These are phyloP conservation scores for Cheirogaleus medius DNA, from an alignment of 2,113 vertebrate species.

Conservation along the genomic window DNA sequence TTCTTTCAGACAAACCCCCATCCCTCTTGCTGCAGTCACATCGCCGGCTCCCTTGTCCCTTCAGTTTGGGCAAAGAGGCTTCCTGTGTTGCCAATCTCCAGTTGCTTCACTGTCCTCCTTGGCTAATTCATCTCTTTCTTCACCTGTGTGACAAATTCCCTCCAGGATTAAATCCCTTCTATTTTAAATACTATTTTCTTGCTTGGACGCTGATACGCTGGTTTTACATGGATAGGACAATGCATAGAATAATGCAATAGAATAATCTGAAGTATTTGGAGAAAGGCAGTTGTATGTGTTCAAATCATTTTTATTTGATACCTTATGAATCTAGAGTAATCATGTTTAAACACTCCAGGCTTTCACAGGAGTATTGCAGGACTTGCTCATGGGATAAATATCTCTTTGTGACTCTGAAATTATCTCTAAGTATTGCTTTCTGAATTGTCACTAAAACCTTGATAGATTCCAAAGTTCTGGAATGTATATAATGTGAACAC, in stretches of 20 bases:
- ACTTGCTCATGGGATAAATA: slow-evolving; percentile 23
- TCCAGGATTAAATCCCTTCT: background rate
- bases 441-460: background rate
- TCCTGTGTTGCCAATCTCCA: background rate
- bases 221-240: background rate
- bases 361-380: slow-evolving; percentile 5
- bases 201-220: background rate
- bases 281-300: background rate
- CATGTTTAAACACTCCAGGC: slow-evolving; percentile 13
- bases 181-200: background rate
- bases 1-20: too few relatives aligned
- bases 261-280: background rate
- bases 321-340: slow-evolving; percentile 22
- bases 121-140: background rate
- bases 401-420: slow-evolving; percentile 35
- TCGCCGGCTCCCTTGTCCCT: background rate
- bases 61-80: background rate
- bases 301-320: slow-evolving; percentile 37
- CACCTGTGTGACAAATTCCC: background rate
- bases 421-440: slow-evolving; percentile 22
- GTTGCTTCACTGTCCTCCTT: background rate
- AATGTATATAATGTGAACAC: slow-evolving; percentile 25
- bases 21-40: background rate
- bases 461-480: background rate
- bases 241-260: background rate